Evolutionary conservation across 2,888 invertebrate genomes (phyloP), one percentile per base, ranked within the genome.

Genomic region (Lasioglossum vierecki): DNA sequence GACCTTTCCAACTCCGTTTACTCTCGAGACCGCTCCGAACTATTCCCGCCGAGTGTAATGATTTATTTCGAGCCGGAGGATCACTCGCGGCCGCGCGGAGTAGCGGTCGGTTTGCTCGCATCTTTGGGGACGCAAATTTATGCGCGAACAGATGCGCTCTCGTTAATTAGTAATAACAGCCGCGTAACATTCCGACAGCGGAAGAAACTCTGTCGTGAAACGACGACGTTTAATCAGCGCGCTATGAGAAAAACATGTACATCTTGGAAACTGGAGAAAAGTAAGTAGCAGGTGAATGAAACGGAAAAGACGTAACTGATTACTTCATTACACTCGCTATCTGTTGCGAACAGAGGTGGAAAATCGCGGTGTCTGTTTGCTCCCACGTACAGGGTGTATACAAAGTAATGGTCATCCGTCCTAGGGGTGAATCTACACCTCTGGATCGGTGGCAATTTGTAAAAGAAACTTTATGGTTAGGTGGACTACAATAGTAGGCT

Each of bases 131-230:
- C 22, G 76, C 4, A 15, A 76, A 44, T 76, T 68, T 49, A 68
- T 49, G 39, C 35, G 63, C 63, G 63, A 63, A 63, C 63, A 30
- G 63, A 63, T 63, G 30, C 63, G 63, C 30, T 15, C 35, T 41
- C 41, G 76, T 26, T 76, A 66, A 76, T 66, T 63, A 63, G 44
- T 76, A 46, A 63, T 46, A 60, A 63, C n/a, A 22, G 13, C 11
- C 18, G 35, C 44, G 63, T 30, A 30, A 63, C 63, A 6, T 63
- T 30, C 30, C 15, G 44, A 13, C 46, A 22, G 46, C 22, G 76
- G 41, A 70, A 70, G n/a, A 39, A 63, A 70, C 11, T n/a, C 13
- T 26, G 13, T 70, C 70, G 70, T 41, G 70, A 41, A 44, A 44
- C 30, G 63, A 63, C 63, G 30, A 5, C 15, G 15, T 15, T 15